Evolutionary conservation across 2,888 invertebrate species (phyloP).

Genomic region (Megalurothrips usitatus): DNA sequence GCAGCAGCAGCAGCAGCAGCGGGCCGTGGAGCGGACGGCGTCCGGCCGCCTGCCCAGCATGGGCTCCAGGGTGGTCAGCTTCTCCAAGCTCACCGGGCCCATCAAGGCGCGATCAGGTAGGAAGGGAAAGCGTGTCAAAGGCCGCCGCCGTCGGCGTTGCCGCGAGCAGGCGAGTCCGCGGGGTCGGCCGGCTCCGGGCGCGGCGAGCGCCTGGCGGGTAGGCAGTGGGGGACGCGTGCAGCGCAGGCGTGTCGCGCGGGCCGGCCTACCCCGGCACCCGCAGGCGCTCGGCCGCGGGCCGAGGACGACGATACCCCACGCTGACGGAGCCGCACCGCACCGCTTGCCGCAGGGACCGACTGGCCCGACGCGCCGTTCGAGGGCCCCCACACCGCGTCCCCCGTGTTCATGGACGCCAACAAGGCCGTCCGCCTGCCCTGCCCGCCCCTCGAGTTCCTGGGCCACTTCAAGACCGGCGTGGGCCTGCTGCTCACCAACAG

Average conservation of each 20-base stretch:
- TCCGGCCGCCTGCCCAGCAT: neutral
- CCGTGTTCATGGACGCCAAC: neutral
- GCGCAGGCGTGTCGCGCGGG: too few species aligned
- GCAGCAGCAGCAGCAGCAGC: too few species aligned
- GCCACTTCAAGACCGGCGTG: slow-evolving; percentile 14
- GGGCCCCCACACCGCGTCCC: neutral
- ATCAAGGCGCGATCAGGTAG: slow-evolving; percentile 1
- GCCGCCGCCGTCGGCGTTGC: too few species aligned
- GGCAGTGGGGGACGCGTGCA: too few species aligned
- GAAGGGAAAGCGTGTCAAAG: too few species aligned
- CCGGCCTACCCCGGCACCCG: too few species aligned
- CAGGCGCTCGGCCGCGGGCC: too few species aligned
- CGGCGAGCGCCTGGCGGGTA: too few species aligned
- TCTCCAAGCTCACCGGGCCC: neutral
- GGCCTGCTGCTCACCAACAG: slow-evolving; percentile 16
- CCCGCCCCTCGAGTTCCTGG: slow-evolving; percentile 19
- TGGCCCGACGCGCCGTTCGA: neutral
- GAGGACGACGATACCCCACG: too few species aligned
- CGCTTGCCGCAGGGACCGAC: neutral
- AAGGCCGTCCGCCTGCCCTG: neutral
- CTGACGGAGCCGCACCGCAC: neutral
- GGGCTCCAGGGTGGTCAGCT: slow-evolving; percentile 11
- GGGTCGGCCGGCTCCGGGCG: too few species aligned
- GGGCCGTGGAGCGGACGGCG: neutral
- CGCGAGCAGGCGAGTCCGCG: too few species aligned